A percentile compares a stretch with the other conserved stretches of the same genome.
These are phyloP conservation scores for Pterophyllum scalare DNA, from an alignment of 2,113 vertebrate species.

Conservation along the genomic window DNA sequence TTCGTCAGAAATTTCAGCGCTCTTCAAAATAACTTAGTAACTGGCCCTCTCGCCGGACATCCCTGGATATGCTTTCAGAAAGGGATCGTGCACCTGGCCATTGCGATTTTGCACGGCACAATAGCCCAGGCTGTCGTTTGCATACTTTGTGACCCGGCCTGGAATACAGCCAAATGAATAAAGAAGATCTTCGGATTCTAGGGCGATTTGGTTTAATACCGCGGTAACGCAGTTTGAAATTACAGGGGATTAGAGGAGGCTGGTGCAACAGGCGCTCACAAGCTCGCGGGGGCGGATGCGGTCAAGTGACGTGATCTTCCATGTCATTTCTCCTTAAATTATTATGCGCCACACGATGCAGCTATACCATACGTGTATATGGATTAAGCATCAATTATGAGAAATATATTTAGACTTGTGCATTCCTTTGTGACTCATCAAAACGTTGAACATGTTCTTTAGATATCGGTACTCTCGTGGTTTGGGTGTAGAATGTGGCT, in stretches of 20 bases:
- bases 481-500: conserved; percentile 25
- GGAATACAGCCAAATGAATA: conserved; percentile 55
- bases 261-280: conserved; percentile 73
- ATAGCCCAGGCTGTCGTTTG: conserved; percentile 42
- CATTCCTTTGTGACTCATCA: neutral
- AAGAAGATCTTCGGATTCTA: conserved; percentile 51
- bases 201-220: conserved; percentile 59
- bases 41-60: conserved; percentile 55
- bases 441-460: conserved; percentile 19
- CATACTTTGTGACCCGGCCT: conserved; percentile 60
- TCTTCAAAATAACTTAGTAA: conserved; percentile 51
- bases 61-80: conserved; percentile 39
- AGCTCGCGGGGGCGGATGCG: conserved; percentile 46
- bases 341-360: conserved; percentile 51
- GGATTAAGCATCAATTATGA: conserved; percentile 17
- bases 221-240: conserved; percentile 63
- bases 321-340: conserved; percentile 59
- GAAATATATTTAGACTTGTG: conserved; percentile 10
- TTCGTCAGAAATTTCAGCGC: conserved; percentile 60
- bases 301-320: conserved; percentile 51
- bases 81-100: conserved; percentile 21
- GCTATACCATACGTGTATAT: conserved; percentile 7
- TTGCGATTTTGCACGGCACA: conserved; percentile 48
- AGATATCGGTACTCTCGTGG: neutral
- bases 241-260: conserved; percentile 59